phyloP scores from a whole-genome alignment of 2,888 invertebrate species.

The Eupeodes luniger region DNA sequence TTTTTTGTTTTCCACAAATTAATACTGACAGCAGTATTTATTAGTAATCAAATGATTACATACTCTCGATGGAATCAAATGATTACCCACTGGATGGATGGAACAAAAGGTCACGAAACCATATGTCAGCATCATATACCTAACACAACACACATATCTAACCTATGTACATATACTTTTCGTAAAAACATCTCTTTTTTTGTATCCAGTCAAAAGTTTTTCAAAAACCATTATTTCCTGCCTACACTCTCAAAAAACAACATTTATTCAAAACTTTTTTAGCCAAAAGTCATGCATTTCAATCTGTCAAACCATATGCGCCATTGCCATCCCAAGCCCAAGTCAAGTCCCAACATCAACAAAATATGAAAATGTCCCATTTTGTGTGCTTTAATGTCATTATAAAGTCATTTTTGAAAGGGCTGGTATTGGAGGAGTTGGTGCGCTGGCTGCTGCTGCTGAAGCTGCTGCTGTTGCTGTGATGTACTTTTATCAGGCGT shows the following conservation, averaged over 20 bases:
- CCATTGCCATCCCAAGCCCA: slow-evolving; percentile 49
- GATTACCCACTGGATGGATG: too few species aligned
- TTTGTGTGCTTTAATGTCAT: slow-evolving; percentile 65
- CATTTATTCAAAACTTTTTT: slow-evolving; percentile 34
- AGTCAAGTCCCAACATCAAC: slow-evolving; percentile 20
- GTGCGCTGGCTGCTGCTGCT: neutral
- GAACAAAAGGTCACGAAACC: neutral
- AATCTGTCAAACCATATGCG: slow-evolving; percentile 68
- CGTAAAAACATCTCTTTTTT: neutral
- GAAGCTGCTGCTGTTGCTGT: neutral
- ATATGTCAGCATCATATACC: neutral
- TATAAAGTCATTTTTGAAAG: slow-evolving; percentile 67
- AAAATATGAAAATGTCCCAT: slow-evolving; percentile 47
- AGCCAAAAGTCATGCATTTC: slow-evolving; percentile 50
- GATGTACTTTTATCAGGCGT: slow-evolving; percentile 61
- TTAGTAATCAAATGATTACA: too few species aligned
- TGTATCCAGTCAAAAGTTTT: neutral
- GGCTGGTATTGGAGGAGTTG: slow-evolving; percentile 9
- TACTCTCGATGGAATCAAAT: too few species aligned
- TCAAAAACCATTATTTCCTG: slow-evolving; percentile 12
- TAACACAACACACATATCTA: neutral
- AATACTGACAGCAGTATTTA: too few species aligned
- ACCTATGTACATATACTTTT: neutral
- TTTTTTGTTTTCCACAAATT: too few species aligned
- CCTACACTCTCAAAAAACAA: neutral